Evolutionary conservation across 2,113 vertebrate species (phyloP).

Genomic region (Sturnus vulgaris): DNA sequence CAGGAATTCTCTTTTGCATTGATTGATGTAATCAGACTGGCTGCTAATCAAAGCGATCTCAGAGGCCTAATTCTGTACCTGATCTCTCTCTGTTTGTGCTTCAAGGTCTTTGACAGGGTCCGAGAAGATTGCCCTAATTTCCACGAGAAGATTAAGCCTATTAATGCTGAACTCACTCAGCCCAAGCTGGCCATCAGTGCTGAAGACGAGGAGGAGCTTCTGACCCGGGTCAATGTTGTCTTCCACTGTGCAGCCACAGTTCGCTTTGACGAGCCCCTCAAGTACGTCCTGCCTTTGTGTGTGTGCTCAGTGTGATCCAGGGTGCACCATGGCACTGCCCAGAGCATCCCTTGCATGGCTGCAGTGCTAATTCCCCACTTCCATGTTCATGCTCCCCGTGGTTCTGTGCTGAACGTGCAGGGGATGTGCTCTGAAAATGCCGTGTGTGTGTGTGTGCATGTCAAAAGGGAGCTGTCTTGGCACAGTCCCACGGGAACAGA

Average conservation of each 20-base stretch:
- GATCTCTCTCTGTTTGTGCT: slow-evolving; percentile 50
- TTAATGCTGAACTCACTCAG: slow-evolving; percentile 89
- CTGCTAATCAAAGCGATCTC: slow-evolving; percentile 7
- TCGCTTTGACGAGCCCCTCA: slow-evolving; percentile 89
- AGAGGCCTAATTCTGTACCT: slow-evolving; percentile 21
- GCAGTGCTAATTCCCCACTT: background rate
- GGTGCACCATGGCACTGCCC: background rate
- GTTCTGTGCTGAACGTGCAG: background rate
- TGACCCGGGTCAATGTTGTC: slow-evolving; percentile 82
- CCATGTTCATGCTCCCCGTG: background rate
- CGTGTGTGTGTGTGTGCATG: background rate
- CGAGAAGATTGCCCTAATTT: slow-evolving; percentile 87
- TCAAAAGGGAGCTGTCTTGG: background rate
- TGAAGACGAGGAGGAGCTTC: slow-evolving; percentile 82
- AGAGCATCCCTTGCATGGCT: background rate
- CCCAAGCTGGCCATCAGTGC: slow-evolving; percentile 86
- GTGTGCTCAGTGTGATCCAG: background rate
- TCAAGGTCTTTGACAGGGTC: slow-evolving; percentile 90
- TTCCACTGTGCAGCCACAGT: slow-evolving; percentile 97
- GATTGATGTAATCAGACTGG: background rate
- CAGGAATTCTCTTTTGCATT: background rate
- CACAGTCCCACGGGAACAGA: background rate
- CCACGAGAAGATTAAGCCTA: slow-evolving; percentile 86
- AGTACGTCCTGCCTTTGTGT: slow-evolving; percentile 69
- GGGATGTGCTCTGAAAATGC: background rate